Base-by-base conservation (phyloP, 2,113 vertebrate genomes). In the Xiphias gladius region DNA sequence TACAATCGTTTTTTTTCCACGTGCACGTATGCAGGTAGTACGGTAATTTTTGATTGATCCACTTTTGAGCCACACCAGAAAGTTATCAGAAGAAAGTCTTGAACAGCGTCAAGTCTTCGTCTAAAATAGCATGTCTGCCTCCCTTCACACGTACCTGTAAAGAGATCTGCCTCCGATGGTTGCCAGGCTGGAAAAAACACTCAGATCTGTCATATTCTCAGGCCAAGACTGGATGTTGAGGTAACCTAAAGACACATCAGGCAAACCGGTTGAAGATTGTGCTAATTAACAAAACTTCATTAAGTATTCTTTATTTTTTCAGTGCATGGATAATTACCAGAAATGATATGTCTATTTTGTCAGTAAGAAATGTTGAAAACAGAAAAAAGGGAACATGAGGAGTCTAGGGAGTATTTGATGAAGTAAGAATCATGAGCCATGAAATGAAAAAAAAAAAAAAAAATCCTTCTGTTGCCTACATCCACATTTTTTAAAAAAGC, bases 201-300 rank as follows among this genome's bases (percentile, higher is more conserved):
- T 95, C 90, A 99, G 96, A 91, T 99, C 97, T 0, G 98, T 98
- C 97, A 99, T 99, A 82, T 99, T 99, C 90, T 97, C 96, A 1
- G 98, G 98, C 98, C 98, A 99, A 0, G 98, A 98, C 65, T 99
- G 98, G 86, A 99, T 99, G 84, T 99, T 99, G 86, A 99, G 93
- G 88, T 95, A 99, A 55, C 98, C 98, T 99, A 62, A n/a, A 84
- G 77, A 79, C 85, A 58, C 54, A 75, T n/a, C 4, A 58, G 11
- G 65, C 26, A 62, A 67, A 75, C 16, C 17, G 48, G 41, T 14
- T 3, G 10, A 43, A 43, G 16, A 64, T 14, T 79, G 9, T 26
- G 54, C 22, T 55, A 22, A 77, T 68, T 48, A 69, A n/a, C 5
- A 28, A 22, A 62, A 4, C 16, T 52, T 22, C 8, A 22, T 22